A percentile compares a stretch with the other conserved stretches of the same genome.
Conservation (phyloP, 2,797 vertebrate genomes). For the Anomalospiza imberbis region DNA sequence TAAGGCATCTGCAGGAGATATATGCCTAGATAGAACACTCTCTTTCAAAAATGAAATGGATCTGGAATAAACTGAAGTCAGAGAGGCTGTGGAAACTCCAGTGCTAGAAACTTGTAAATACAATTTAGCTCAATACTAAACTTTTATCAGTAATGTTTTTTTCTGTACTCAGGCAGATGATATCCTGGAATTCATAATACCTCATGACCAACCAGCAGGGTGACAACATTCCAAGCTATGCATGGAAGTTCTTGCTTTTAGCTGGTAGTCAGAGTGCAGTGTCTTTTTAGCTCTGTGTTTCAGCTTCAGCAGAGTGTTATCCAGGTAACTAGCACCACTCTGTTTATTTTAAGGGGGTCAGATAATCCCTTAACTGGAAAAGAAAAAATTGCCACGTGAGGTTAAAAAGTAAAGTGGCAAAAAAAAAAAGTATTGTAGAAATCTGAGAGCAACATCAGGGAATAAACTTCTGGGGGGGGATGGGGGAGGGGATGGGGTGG, state of each 20-base stretch:
- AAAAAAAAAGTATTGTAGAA: background rate
- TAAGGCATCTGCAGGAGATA: background rate
- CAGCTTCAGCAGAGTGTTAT: background rate
- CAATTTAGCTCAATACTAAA: background rate
- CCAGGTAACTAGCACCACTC: background rate
- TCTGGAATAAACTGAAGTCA: background rate
- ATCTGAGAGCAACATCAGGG: background rate
- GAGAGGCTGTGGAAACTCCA: background rate
- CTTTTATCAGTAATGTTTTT: background rate
- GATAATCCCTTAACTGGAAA: background rate
- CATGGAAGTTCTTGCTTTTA: background rate
- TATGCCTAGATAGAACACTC: background rate
- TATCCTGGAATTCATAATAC: background rate
- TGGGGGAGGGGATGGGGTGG: accelerated
- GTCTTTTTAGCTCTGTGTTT: background rate
- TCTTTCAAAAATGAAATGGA: background rate
- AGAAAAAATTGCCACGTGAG: background rate
- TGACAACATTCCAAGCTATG: background rate
- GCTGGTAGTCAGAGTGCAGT: background rate
- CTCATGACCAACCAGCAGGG: background rate
- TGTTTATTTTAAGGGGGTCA: background rate
- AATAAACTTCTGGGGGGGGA: background rate
- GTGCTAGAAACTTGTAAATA: background rate
- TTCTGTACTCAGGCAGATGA: background rate
- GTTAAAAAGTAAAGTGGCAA: background rate